phyloP scores from a whole-genome alignment of 2,888 invertebrate genomes.

The Palloptera scutellata region DNA sequence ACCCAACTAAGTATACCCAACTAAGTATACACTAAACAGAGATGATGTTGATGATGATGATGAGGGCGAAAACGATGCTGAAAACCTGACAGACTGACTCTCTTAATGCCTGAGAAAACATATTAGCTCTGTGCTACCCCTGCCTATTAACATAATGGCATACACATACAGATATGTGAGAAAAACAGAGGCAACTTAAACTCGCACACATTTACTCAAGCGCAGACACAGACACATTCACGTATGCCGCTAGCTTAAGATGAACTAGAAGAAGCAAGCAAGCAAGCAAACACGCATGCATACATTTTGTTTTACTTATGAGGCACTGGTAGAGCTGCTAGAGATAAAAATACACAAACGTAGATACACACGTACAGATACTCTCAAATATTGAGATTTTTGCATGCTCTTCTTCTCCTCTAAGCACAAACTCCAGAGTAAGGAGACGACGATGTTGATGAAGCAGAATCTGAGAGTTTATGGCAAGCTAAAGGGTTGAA shows the following conservation, averaged over 20 bases:
- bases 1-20: not conserved
- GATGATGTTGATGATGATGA: not conserved
- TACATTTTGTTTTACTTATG: no score
- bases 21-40: no score
- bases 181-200: not conserved
- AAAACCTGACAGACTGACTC: not conserved
- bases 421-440: constrained; percentile 17
- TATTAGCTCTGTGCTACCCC: no score
- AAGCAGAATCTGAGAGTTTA: constrained; percentile 30
- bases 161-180: constrained; percentile 8
- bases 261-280: constrained; percentile 49
- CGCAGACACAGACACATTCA: not conserved
- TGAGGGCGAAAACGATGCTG: not conserved
- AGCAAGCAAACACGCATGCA: not conserved
- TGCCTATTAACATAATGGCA: not conserved
- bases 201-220: not conserved
- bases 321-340: no score
- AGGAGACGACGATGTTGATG: constrained; percentile 17
- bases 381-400: constrained; percentile 8
- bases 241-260: constrained; percentile 49
- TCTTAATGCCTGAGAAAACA: not conserved
- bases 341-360: constrained; percentile 37
- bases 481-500: constrained; percentile 20
- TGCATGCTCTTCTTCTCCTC: not conserved
- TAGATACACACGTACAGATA: constrained; percentile 22